Base-by-base conservation (phyloP, 2,797 vertebrate species). In the Hirundo rustica region DNA sequence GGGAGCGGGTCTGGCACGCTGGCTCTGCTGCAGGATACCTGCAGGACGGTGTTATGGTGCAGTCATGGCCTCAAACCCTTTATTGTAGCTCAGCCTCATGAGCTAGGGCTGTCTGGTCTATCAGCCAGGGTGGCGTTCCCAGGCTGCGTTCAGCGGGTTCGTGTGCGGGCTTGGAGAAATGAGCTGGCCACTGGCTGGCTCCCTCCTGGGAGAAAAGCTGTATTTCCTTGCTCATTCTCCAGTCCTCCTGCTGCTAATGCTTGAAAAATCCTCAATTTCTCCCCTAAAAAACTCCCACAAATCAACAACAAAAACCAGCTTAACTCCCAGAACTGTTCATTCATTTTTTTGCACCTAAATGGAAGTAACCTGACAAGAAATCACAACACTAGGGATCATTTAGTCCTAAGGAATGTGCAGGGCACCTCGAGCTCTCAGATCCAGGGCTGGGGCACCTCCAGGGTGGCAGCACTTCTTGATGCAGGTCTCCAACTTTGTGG, bases 341-440 rank as follows among this genome's bases (percentile, higher is more conserved):
- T 73, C 27, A 4, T 42, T 23, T 16, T 16, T 8, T 5, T 4
- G 1, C 3, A 4, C 14, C 4, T 3, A 32, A 3, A 5, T 27
- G 21, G 25, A 65, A 30, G 12, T 48, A 62, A 36, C 13, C 18
- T 23, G 15, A 11, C 2, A 16, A 44, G 32, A 1, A 9, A 8
- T 29, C 3, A 2, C 13, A 19, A 2, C 1, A 0, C 14, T 23
- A 29, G 13, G 10, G 27, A 26, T 42, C 7, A 2, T 36, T 72
- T 51, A 19, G 21, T 18, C 26, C 15, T 10, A 7, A 42, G 23
- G 15, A 55, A 45, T 0, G 1, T 32, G 26, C 27, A 15, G 48
- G 2, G 38, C 11, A 32, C 47, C 26, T 30, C 14, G 19, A n/a
- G 42, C 27, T 57, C n/a, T 11, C 30, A 23, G 19, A 27, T 14